These are phyloP conservation scores for Zaprionus gabonicus DNA, from an alignment of 1,140 invertebrate species.

Conservation along the genomic window DNA sequence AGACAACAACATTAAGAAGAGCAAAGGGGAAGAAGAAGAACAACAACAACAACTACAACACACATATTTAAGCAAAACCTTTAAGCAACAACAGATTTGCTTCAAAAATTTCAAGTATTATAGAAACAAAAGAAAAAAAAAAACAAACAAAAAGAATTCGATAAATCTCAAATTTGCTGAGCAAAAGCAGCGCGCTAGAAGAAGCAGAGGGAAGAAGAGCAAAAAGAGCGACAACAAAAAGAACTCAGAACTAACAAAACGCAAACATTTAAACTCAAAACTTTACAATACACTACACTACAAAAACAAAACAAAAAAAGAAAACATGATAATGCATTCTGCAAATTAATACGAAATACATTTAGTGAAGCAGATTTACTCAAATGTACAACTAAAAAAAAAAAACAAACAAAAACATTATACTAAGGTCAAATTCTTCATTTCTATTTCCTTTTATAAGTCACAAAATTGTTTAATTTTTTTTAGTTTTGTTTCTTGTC, in stretches of 20 bases:
- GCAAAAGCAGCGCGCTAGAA: slow-evolving; percentile 43
- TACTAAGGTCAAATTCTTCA: slow-evolving; percentile 17
- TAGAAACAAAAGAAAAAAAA: slow-evolving; percentile 35
- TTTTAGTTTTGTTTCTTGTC: neutral
- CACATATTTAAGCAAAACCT: slow-evolving; percentile 55
- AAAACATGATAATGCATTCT: slow-evolving; percentile 34
- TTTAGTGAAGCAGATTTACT: slow-evolving; percentile 51
- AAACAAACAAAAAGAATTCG: slow-evolving; percentile 12
- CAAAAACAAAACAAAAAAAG: slow-evolving; percentile 10
- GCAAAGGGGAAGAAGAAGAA: slow-evolving; percentile 5
- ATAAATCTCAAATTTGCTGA: slow-evolving; percentile 37
- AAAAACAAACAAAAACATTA: slow-evolving; percentile 23
- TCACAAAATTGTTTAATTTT: neutral
- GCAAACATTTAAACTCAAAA: slow-evolving; percentile 31
- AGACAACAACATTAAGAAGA: slow-evolving; percentile 13
- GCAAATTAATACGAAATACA: slow-evolving; percentile 67
- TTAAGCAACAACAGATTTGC: slow-evolving; percentile 54
- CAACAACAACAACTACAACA: slow-evolving; percentile 38
- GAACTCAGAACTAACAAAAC: slow-evolving; percentile 34
- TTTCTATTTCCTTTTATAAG: neutral
- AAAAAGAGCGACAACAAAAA: slow-evolving; percentile 37
- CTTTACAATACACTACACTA: slow-evolving; percentile 35
- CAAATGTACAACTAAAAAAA: slow-evolving; percentile 25
- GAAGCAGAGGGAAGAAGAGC: neutral
- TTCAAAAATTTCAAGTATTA: slow-evolving; percentile 75